A percentile compares a stretch with the other conserved stretches of the same genome.
phyloP scores from a whole-genome alignment of 2,113 vertebrate genomes.

The Syngnathus scovelli region DNA sequence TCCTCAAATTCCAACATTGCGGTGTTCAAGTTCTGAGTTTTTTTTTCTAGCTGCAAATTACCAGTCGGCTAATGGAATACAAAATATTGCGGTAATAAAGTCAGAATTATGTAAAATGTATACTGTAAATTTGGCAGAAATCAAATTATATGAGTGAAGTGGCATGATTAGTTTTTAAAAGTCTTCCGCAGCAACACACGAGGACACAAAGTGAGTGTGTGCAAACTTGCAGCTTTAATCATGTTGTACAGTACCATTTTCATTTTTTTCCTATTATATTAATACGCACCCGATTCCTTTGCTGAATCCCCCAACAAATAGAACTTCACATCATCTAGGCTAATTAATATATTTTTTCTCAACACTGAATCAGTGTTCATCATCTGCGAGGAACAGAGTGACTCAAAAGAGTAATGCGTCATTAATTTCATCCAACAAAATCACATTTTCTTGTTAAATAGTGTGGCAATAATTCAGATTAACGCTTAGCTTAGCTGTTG shows the following conservation, averaged over 20 bases:
- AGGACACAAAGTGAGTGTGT: conserved; percentile 42
- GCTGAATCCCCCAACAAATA: conserved; percentile 50
- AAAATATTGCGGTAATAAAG: too few relatives aligned
- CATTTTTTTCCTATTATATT: conserved; percentile 7
- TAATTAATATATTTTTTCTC: conserved; percentile 46
- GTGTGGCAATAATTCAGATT: background rate
- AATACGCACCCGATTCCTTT: conserved; percentile 30
- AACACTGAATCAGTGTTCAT: conserved; percentile 28
- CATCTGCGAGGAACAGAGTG: conserved; percentile 28
- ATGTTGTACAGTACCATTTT: conserved; percentile 64
- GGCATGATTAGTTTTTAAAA: too few relatives aligned
- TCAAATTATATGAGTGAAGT: too few relatives aligned
- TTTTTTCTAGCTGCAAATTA: too few relatives aligned
- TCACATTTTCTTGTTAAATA: background rate
- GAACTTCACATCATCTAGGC: conserved; percentile 48
- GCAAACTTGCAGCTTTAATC: conserved; percentile 71
- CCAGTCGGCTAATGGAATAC: too few relatives aligned
- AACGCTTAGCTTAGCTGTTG: background rate
- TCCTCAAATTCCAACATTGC: too few relatives aligned
- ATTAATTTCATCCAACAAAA: background rate
- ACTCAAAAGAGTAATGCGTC: background rate
- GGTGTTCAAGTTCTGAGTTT: too few relatives aligned
- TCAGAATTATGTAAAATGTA: too few relatives aligned
- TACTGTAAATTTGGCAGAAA: too few relatives aligned
- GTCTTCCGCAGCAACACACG: background rate